These are phyloP conservation scores for Cryptomyrus ogoouensis DNA, from an alignment of 2,113 vertebrate species.

Conservation along the genomic window DNA sequence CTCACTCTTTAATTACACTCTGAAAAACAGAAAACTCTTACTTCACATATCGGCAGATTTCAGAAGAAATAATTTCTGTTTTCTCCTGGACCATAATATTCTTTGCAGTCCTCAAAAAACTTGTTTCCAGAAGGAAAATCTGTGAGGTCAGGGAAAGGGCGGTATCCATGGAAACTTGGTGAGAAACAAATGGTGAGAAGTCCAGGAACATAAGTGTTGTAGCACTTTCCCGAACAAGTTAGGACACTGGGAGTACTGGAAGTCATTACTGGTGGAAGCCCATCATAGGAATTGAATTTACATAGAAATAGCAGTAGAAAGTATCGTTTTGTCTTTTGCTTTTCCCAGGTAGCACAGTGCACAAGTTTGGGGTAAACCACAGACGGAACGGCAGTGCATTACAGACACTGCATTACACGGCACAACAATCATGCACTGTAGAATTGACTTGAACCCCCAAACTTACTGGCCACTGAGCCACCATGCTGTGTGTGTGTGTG, in stretches of 20 bases:
- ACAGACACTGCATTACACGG: not conserved
- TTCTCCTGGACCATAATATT: not conserved
- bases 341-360: not conserved
- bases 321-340: not conserved
- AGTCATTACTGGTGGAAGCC: constrained; percentile 7
- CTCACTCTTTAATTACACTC: not conserved
- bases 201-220: constrained; percentile 9
- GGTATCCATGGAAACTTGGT: not conserved
- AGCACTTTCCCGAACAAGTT: constrained; percentile 2
- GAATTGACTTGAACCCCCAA: not conserved
- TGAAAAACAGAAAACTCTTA: not conserved
- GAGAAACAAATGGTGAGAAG: constrained; percentile 18
- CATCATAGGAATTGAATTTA: not conserved
- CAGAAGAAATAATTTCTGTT: not conserved
- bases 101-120: not conserved
- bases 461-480: not conserved
- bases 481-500: not conserved
- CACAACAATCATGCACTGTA: not conserved
- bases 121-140: not conserved
- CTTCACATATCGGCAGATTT: not conserved
- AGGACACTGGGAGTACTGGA: constrained; percentile 3
- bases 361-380: not conserved
- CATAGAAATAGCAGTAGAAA: not conserved
- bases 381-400: not conserved
- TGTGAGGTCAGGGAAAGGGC: not conserved